A percentile compares a stretch with the other conserved stretches of the same genome.
Conservation (phyloP, 2,797 vertebrate species). For the Eulemur rubriventer region DNA sequence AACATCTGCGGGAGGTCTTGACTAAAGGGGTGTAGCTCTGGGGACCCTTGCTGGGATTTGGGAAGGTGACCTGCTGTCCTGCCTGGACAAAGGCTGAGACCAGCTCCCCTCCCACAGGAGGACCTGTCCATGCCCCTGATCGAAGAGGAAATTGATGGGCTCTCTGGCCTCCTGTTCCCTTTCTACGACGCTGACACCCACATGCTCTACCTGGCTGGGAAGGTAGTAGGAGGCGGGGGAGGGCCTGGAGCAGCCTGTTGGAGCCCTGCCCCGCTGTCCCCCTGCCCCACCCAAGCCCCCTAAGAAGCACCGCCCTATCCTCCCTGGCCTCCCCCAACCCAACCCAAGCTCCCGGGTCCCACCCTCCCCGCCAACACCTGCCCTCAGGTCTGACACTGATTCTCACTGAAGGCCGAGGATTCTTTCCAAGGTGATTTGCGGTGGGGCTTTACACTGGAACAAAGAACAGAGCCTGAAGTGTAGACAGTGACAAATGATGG, state of each 20-base stretch:
- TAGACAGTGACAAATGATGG: not conserved
- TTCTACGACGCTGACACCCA: constrained; percentile 98
- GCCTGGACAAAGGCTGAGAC: not conserved
- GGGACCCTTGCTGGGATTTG: not conserved
- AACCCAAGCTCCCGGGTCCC: not conserved
- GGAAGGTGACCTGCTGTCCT: not conserved
- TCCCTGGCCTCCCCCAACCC: not conserved
- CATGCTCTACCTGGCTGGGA: constrained; percentile 98
- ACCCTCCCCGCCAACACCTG: no score
- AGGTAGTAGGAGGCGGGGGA: constrained; percentile 85
- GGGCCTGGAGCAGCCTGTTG: not conserved
- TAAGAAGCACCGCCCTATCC: not conserved
- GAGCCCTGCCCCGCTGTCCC: not conserved
- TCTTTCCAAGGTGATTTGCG: not conserved
- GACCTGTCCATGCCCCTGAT: constrained; percentile 95
- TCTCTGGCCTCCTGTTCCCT: constrained; percentile 97
- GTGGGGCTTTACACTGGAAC: not conserved
- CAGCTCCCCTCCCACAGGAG: constrained; percentile 86
- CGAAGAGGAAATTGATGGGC: constrained; percentile 97
- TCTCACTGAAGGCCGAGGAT: not conserved
- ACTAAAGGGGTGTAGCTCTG: no score
- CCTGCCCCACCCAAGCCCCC: not conserved
- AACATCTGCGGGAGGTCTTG: not conserved
- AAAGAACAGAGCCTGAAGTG: not conserved
- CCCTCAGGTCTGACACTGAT: not conserved